Percentiles rank a stretch among this genome's conserved stretches.
phyloP scores from a whole-genome alignment of 1,140 invertebrate species.

The Nephila pilipes region DNA sequence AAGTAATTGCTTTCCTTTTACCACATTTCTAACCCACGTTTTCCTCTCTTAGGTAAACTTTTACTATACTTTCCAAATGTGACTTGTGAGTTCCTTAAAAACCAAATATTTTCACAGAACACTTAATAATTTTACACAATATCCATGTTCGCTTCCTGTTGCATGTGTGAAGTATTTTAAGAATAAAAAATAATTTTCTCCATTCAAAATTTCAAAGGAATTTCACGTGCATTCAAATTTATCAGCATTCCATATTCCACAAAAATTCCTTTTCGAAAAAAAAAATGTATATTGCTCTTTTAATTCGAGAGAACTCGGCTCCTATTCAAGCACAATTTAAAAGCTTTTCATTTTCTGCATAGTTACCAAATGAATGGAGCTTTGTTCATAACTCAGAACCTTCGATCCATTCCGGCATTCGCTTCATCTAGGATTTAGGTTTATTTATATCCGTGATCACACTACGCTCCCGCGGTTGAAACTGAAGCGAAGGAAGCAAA shows the following conservation, averaged over 20 bases:
- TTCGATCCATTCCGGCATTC: constrained; percentile 35
- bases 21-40: too few relatives aligned
- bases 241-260: neutral
- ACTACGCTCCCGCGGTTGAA: neutral
- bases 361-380: neutral
- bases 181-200: neutral
- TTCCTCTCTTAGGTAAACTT: too few relatives aligned
- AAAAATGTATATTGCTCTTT: neutral
- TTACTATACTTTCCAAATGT: too few relatives aligned
- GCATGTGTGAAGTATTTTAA: too few relatives aligned
- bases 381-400: neutral
- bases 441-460: constrained; percentile 44
- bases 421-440: constrained; percentile 1
- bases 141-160: neutral
- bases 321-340: neutral
- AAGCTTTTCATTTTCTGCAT: neutral
- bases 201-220: neutral
- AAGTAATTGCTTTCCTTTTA: too few relatives aligned
- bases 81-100: too few relatives aligned
- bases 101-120: neutral
- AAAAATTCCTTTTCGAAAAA: neutral
- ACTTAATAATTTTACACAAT: neutral
- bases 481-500: constrained; percentile 32
- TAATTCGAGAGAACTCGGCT: neutral
- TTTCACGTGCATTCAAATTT: neutral